These are phyloP conservation scores for Hydrocynus forskahlii DNA, from an alignment of 2,797 vertebrate genomes.

Conservation along the genomic window DNA sequence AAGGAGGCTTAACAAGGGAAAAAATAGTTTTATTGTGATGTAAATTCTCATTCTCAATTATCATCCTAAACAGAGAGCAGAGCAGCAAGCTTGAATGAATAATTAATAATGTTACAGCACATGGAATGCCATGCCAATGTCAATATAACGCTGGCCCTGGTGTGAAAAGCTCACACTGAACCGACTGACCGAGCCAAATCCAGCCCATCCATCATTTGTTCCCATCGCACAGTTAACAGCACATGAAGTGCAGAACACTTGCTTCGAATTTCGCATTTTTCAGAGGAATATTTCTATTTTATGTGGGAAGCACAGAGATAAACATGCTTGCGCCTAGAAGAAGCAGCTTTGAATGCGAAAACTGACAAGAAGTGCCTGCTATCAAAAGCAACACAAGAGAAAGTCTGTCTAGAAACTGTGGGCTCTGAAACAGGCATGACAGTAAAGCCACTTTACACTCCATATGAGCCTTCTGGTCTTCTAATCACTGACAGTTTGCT, in stretches of 20 bases:
- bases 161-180: conserved; percentile 39
- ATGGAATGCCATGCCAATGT: conserved; percentile 42
- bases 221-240: conserved; percentile 11
- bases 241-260: background rate
- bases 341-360: background rate
- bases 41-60: background rate
- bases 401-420: background rate
- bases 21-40: conserved; percentile 25
- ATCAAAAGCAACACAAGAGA: too few relatives aligned
- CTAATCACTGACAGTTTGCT: too few relatives aligned
- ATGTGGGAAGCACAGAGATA: background rate
- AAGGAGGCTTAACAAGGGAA: background rate
- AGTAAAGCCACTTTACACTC: background rate
- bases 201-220: conserved; percentile 9
- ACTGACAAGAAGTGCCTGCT: background rate
- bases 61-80: conserved; percentile 47
- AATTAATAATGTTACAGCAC: conserved; percentile 49
- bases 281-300: background rate
- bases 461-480: too few relatives aligned
- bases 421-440: background rate
- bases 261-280: conserved; percentile 11
- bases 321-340: background rate
- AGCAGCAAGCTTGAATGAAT: conserved; percentile 49
- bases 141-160: conserved; percentile 52
- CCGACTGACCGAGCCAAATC: conserved; percentile 23